Evolutionary conservation across 2,113 vertebrate species (phyloP).

Genomic region (Enhydra lutris): DNA sequence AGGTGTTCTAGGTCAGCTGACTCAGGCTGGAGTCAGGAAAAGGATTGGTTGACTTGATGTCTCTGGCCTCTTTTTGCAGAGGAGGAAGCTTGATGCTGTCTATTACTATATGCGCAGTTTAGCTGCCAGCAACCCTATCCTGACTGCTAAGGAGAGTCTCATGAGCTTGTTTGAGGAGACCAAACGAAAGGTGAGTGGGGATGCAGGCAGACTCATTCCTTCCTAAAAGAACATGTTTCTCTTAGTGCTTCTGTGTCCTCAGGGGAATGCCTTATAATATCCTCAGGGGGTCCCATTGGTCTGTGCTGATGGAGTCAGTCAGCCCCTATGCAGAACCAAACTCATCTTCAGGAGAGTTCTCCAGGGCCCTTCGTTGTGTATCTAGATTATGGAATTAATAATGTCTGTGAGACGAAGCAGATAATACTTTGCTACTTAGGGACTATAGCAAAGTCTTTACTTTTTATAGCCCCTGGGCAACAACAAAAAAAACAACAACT

Average conservation of each 20-base stretch:
- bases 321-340: not conserved
- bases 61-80: slow-evolving; percentile 82
- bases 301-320: not conserved
- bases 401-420: not conserved
- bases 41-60: slow-evolving; percentile 45
- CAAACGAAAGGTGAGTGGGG: slow-evolving; percentile 93
- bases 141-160: slow-evolving; percentile 98
- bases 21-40: not conserved
- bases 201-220: slow-evolving; percentile 19
- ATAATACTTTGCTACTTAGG: not conserved
- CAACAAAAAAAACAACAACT: not conserved
- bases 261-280: not conserved
- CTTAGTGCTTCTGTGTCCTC: not conserved
- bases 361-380: not conserved
- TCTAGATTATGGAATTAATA: not conserved
- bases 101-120: slow-evolving; percentile 99
- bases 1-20: slow-evolving; percentile 9
- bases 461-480: not conserved
- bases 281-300: not conserved
- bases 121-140: slow-evolving; percentile 98
- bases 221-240: slow-evolving; percentile 40
- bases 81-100: slow-evolving; percentile 97
- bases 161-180: slow-evolving; percentile 99
- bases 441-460: not conserved
- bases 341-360: not conserved